Evolutionary conservation across 2,888 invertebrate species (phyloP).

Genomic region (Pecten maximus): DNA sequence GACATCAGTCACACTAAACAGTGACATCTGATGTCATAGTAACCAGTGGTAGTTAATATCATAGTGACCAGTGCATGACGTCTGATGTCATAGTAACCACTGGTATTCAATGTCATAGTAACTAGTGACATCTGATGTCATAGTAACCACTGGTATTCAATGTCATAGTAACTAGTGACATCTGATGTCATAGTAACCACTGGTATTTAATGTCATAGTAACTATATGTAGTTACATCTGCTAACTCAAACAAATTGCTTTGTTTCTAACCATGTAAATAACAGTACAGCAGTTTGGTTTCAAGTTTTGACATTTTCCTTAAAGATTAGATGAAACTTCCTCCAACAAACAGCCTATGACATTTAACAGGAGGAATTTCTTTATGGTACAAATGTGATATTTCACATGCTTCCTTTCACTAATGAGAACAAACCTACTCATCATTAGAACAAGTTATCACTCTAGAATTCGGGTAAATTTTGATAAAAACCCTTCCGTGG

Average conservation of each 20-base stretch:
- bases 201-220: neutral
- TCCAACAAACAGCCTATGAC: too few relatives aligned
- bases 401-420: neutral
- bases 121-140: neutral
- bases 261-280: too few relatives aligned
- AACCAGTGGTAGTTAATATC: neutral
- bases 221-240: too few relatives aligned
- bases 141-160: neutral
- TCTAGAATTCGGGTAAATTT: neutral
- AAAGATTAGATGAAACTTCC: too few relatives aligned
- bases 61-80: neutral
- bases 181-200: neutral
- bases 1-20: too few relatives aligned
- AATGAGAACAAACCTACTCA: constrained; percentile 1
- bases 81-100: neutral
- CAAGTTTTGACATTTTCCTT: too few relatives aligned
- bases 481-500: neutral
- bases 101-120: neutral
- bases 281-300: too few relatives aligned
- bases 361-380: neutral
- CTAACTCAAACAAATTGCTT: too few relatives aligned
- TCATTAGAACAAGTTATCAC: neutral
- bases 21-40: neutral
- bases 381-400: neutral
- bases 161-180: neutral